Base-by-base conservation (phyloP, 2,113 vertebrate genomes). In the Rhynchomys soricoides region DNA sequence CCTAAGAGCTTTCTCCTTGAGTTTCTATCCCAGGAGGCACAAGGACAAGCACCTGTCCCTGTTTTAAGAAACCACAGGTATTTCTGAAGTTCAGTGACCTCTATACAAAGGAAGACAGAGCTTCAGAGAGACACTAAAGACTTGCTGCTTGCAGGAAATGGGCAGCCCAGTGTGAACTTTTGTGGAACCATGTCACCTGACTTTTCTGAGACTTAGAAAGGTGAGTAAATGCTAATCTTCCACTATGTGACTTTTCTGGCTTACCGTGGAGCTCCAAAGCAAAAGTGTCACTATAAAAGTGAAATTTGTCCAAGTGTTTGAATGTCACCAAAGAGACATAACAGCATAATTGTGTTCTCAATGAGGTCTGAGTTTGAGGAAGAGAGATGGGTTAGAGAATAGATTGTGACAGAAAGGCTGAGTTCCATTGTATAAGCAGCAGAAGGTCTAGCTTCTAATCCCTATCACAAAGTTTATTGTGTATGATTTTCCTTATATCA, bases 241-340 rank as follows among this genome's bases (percentile, higher is more conserved):
- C 4, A 21, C n/a, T 5, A 34, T 24, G 15, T 31, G 45, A 55
- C 0, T 34, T 22, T 21, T 34, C 12, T 43, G 3, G 7, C 43
- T 52, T 40, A 43, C 34, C 74, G 7, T 48, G 26, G 37, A n/a
- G 5, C 5, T 40, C 21, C n/a, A 31, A 91, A 55, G 5, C 64
- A 62, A 19, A 52, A 24, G 7, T 34, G 19, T 43, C 57, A n/a
- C 0, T 7, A 13, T 40, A 26, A 64, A 59, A 48, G 13, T 43
- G 40, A 19, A 1, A 29, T 57, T 90, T 16, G 8, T 55, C 34
- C 17, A 43, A 40, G 34, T 43, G 34, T 52, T 34, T 50, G 52
- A 5, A 37, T 29, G 5, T 37, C 24, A 40, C 17, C 0, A 6
- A 82, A n/a, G 16, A 31, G 26, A n/a, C 5, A 70, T 3, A 34